Evolutionary conservation across 2,888 invertebrate genomes (phyloP), one percentile per base, ranked within the genome.

Genomic region (Trachelus iudaicus): DNA sequence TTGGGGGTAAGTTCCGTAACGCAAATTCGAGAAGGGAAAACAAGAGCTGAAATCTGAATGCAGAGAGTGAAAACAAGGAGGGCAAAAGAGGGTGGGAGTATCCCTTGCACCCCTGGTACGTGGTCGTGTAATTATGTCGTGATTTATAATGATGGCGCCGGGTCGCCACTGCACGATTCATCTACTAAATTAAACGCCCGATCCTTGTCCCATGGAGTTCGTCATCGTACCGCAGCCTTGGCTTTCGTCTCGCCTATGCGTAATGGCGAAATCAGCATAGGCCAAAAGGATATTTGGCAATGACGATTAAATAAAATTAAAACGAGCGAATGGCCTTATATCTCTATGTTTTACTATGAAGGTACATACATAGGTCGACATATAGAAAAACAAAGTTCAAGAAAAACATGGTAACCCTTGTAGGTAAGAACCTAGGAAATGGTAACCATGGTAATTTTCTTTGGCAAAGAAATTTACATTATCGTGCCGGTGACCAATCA

Each of bases 91-190:
- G 78, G 82, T 12, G 74, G 34, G n/a, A 74, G 74, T 81, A 81
- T 84, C 82, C 80, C 81, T 82, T 83, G 81, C 83, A 81, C 77
- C 81, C 81, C 81, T 80, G 81, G 77, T 81, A 77, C 82, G 83
- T 81, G 83, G 82, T 83, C 83, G 83, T 86, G 86, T 87, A 88
- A 88, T 88, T 88, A 87, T 85, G 85, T 85, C 85, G 84, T 88
- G 87, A 88, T 88, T 88, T 87, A 88, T 88, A 89, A 88, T 88
- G 86, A 88, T 87, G 85, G 85, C 83, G 83, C 83, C 81, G 77
- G 82, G 84, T 86, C 84, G 85, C 83, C 80, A 79, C 81, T 75
- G 79, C 78, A 83, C 84, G 84, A 83, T 86, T 86, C 85, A 86
- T 88, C 87, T 84, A 83, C 84, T 79, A 83, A 86, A 87, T 87